Base-by-base conservation (phyloP, 2,888 invertebrate genomes). In the Petrolisthes manimaculis region DNA sequence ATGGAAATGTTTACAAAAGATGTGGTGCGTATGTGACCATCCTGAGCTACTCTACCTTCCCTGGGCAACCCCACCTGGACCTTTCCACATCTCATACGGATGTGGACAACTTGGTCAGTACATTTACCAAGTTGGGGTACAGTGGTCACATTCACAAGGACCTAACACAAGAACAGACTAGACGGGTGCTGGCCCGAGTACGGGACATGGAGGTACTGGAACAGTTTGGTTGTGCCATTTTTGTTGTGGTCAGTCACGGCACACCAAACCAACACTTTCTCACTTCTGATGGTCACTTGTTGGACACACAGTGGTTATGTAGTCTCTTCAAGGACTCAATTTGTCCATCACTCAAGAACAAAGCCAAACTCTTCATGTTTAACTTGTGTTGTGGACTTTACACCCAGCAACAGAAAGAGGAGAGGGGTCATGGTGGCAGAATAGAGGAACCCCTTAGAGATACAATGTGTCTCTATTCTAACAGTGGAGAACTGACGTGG, bases 341-440 rank as follows among this genome's bases (percentile, higher is more conserved):
- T 61, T 85, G 85, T 67, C 69, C 85, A 3, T 51, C 51, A 14
- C 61, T 85, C 24, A 77, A 24, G 55, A 79, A 85, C 79, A 85
- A 85, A 55, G 79, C 85, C n/a, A 85, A 85, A 54, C 21, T 85
- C n/a, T 85, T 85, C 69, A 69, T 85, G 24, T 85, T 78, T 56
- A 54, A 85, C 79, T 37, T 85, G 37, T 51, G 61, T 37, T 55
- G 56, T 1, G 75, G 84, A 24, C 51, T 77, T 37, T 53, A 53
- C n/a, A 80, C 21, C 54, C 61, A 77, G 8, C 21, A 12, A 51
- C 51, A 61, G 8, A 37, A 24, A 51, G 61, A 37, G 24, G 80
- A 80, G 37, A 37, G 80, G 37, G 61, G 80, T 56, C 80, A 37
- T 18, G 80, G 61, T 6, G 37, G n/a, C 18, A 80, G 85, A 69